Conservation (phyloP, 2,113 vertebrate genomes). For the Oncorhynchus mykiss region DNA sequence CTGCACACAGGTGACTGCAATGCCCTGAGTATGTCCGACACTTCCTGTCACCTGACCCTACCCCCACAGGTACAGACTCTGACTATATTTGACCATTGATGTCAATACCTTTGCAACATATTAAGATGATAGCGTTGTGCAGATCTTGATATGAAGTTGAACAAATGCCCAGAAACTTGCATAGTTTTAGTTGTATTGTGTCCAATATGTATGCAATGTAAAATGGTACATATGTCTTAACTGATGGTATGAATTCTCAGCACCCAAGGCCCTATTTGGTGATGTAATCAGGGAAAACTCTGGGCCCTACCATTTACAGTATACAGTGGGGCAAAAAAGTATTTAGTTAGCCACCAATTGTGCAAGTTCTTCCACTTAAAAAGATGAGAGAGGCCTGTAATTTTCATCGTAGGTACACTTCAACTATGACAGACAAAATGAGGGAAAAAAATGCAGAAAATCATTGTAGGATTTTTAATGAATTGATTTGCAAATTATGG, state of each 20-base stretch:
- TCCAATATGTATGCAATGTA: neutral
- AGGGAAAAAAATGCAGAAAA: too few species aligned
- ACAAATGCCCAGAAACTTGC: neutral
- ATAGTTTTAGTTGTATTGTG: conserved; percentile 1
- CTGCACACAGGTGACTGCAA: neutral
- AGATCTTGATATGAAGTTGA: neutral
- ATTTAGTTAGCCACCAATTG: too few species aligned
- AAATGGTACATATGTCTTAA: neutral
- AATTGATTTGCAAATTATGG: too few species aligned
- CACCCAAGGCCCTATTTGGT: neutral
- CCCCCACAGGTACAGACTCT: neutral
- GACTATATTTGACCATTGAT: neutral
- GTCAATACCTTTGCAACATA: too few species aligned
- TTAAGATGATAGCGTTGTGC: too few species aligned
- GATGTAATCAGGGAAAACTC: too few species aligned
- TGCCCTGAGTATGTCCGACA: conserved; percentile 24
- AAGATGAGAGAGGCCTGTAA: too few species aligned
- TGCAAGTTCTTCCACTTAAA: too few species aligned
- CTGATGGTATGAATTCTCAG: neutral
- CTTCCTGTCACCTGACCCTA: neutral
- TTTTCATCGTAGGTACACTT: too few species aligned
- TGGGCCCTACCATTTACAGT: neutral
- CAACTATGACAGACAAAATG: too few species aligned
- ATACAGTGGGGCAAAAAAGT: too few species aligned
- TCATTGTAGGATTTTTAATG: too few species aligned